Percentiles rank a stretch among this genome's conserved stretches.
These are phyloP conservation scores for Cyprinodon tularosa DNA, from an alignment of 2,113 vertebrate genomes.

Conservation along the genomic window DNA sequence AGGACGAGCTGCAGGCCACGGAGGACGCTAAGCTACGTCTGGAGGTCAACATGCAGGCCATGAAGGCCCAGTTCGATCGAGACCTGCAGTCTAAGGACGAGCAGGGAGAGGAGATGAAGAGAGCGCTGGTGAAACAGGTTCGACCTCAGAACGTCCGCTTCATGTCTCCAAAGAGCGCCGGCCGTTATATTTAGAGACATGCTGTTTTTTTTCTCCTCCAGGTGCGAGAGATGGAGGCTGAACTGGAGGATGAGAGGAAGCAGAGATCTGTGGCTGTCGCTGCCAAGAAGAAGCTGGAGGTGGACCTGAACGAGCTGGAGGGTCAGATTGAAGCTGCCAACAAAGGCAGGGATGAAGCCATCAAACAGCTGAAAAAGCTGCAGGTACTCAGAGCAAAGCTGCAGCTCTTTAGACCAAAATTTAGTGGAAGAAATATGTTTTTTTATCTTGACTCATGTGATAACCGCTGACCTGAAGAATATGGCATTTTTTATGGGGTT, in stretches of 20 bases:
- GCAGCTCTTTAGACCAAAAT: not conserved
- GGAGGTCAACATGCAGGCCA: conserved; percentile 99
- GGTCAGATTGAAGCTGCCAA: conserved; percentile 93
- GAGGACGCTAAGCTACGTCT: conserved; percentile 96
- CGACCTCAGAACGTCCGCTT: too few relatives aligned
- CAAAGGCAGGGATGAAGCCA: conserved; percentile 94
- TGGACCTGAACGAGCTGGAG: conserved; percentile 95
- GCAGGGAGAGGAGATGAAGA: conserved; percentile 96
- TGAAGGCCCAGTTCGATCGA: conserved; percentile 97
- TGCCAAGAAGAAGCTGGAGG: conserved; percentile 96
- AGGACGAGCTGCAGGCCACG: conserved; percentile 96
- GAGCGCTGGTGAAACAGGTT: conserved; percentile 92
- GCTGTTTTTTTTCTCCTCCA: conserved; percentile 45
- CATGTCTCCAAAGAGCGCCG: not conserved
- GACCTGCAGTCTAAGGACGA: conserved; percentile 92
- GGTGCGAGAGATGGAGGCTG: conserved; percentile 96
- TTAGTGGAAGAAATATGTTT: too few relatives aligned
- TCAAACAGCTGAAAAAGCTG: conserved; percentile 94
- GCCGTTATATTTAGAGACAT: not conserved
- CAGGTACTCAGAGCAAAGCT: conserved; percentile 80
- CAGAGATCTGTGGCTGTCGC: conserved; percentile 92
- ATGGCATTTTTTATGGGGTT: too few relatives aligned
- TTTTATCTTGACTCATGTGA: too few relatives aligned
- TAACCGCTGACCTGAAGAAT: too few relatives aligned
- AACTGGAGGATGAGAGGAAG: conserved; percentile 96